Evolutionary conservation across 64 coral and sea anemone genomes (phyloP), one percentile per base, ranked within the genome.

Genomic region (Stylophora pistillata): DNA sequence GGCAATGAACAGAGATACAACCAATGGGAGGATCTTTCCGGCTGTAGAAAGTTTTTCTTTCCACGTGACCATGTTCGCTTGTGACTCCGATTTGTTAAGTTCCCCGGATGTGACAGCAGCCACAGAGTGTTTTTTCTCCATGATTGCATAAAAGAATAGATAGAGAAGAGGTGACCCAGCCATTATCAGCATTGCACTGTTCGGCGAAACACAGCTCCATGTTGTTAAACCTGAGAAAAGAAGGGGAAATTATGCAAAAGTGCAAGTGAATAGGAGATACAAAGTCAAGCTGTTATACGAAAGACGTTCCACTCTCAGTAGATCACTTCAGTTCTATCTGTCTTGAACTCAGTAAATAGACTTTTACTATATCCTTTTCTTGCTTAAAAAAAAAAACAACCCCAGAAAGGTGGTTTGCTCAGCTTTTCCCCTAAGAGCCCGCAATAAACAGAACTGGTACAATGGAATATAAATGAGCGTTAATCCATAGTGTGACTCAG

Each of bases 161-260:
- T 96, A 96, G 16, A 96, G 53, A 15, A 96, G 91, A 68, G 95
- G 95, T 30, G 81, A 93, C 9, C 95, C 95, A 0, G 95, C 95
- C 91, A 96, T 93, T 81, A 96, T 93, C 23, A 96, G 68, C 95
- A 96, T 96, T 4, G 95, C 71, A 13, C 88, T 92, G 15, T 86
- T 96, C 31, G 95, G 95, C 4, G 91, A 85, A 13, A 96, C 71
- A 34, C 95, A 96, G 12, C 81, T 74, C 95, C 95, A 96, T 79
- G 95, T 96, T 41, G 95, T 96, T 77, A 96, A 76, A 82, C 95
- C 95, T 96, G 23, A 30, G 20, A 82, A 56, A 77, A 88, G 34
- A 77, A 57, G 34, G 54, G 21, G 13, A 78, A 20, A 26, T 53
- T 56, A 32, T 79, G n/a, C 37, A 47, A 7, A 47, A 47, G 37